Evolutionary conservation across 2,888 invertebrate species (phyloP).

Genomic region (Platynereis dumerilii): DNA sequence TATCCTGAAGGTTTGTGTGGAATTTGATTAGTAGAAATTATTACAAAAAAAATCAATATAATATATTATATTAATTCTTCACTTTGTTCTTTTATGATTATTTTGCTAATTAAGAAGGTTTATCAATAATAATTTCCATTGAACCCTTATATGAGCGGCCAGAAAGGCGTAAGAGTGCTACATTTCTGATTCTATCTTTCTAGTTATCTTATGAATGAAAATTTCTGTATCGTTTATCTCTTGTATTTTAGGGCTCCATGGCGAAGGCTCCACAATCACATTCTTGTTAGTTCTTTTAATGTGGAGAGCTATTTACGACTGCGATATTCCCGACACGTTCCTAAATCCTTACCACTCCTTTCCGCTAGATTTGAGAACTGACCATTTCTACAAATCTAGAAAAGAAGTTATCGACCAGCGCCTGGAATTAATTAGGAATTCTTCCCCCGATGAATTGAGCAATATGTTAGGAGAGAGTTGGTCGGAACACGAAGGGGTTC

Average conservation of each 20-base stretch:
- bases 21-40: too few relatives aligned
- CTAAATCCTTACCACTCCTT: slow-evolving; percentile 71
- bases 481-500: slow-evolving; percentile 58
- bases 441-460: slow-evolving; percentile 37
- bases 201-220: too few relatives aligned
- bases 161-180: too few relatives aligned
- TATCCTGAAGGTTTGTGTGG: slow-evolving; percentile 66
- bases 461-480: slow-evolving; percentile 63
- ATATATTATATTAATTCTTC: too few relatives aligned
- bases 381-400: slow-evolving; percentile 74
- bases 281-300: slow-evolving; percentile 74
- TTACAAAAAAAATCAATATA: too few relatives aligned
- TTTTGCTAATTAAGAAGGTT: too few relatives aligned
- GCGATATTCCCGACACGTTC: slow-evolving; percentile 72
- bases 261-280: slow-evolving; percentile 73
- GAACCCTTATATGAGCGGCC: too few relatives aligned
- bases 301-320: slow-evolving; percentile 78
- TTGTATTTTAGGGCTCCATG: slow-evolving; percentile 71
- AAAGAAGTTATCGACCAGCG: slow-evolving; percentile 69
- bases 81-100: too few relatives aligned
- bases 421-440: slow-evolving; percentile 40
- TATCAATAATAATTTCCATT: too few relatives aligned
- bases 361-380: slow-evolving; percentile 77
- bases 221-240: too few relatives aligned
- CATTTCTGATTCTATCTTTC: too few relatives aligned